Evolutionary conservation across 2,888 invertebrate genomes (phyloP), one percentile per base, ranked within the genome.

Genomic region (Danaus chrysippus): DNA sequence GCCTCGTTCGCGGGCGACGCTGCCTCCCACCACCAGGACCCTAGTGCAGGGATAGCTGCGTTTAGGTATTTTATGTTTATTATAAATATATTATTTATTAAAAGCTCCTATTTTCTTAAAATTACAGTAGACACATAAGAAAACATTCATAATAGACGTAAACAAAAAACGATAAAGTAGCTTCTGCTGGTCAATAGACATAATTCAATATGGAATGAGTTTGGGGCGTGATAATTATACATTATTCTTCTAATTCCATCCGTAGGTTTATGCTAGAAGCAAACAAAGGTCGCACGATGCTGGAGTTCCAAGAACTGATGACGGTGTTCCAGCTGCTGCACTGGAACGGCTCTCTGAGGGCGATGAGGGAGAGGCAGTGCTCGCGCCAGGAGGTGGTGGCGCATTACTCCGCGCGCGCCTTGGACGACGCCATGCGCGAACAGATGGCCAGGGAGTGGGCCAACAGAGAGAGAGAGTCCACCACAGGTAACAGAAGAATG

Each of bases 401-500:
- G 55, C 98, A 98, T 85, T 98, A 98, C 84, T 97, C 97, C 19
- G 96, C 97, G 83, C 93, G 98, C 23, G 96, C 97, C 49, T 92
- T 98, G 34, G 98, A 98, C 78, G 98, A 98, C 78, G 97, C 97
- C 79, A 98, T 98, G 98, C 94, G 98, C 67, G 96, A 97, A 65
- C 97, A 97, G 88, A 98, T 98, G 98, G 98, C 98, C 12, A 91
- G 97, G 58, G 98, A 98, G 83, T 98, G 98, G 98, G 97, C 98
- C 63, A 96, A 97, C 10, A 91, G 95, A 56, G 87, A 87, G 68
- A 73, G 86, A 6, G 87, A 87, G 58, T 84, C 86, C 42, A 75
- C 79, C 41, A 73, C 79, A 17, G 49, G 49, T 49, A 49, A 13
- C 9, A 12, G 9, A 13, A 10, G 15, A 15, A 46, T 3, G 6